phyloP scores from a whole-genome alignment of 2,888 invertebrate genomes.

The Drosophila tripunctata region DNA sequence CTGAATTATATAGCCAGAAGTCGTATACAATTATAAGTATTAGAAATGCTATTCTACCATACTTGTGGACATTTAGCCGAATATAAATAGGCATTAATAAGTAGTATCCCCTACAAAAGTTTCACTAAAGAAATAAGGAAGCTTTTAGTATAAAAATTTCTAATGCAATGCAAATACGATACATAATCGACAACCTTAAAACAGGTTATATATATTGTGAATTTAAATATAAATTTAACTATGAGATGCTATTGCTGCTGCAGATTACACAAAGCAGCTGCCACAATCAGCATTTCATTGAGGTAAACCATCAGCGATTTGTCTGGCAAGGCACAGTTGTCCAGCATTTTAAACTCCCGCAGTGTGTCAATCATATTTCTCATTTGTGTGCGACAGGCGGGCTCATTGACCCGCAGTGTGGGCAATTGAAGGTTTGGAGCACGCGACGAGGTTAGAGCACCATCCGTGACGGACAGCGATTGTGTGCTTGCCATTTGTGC shows the following conservation, averaged over 20 bases:
- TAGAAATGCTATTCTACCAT: constrained; percentile 17
- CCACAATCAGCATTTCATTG: constrained; percentile 82
- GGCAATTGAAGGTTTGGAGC: constrained; percentile 71
- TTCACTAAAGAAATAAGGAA: constrained; percentile 6
- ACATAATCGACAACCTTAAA: constrained; percentile 36
- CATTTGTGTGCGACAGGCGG: constrained; percentile 82
- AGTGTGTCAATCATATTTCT: constrained; percentile 76
- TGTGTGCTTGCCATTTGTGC: constrained; percentile 78
- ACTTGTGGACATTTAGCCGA: no score
- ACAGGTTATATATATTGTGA: constrained; percentile 25
- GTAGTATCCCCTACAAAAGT: no score
- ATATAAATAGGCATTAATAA: no score
- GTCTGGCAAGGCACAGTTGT: constrained; percentile 79
- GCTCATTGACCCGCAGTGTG: constrained; percentile 79
- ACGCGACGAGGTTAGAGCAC: constrained; percentile 80
- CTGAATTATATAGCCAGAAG: background rate
- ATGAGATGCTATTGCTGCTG: constrained; percentile 70
- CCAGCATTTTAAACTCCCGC: constrained; percentile 81
- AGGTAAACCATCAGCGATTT: constrained; percentile 80
- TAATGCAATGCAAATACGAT: constrained; percentile 13
- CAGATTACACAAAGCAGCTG: constrained; percentile 82
- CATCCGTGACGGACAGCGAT: constrained; percentile 77
- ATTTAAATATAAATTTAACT: constrained; percentile 5
- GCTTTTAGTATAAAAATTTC: constrained; percentile 8
- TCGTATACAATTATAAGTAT: constrained; percentile 30